Base-by-base conservation (phyloP, 2,113 vertebrate genomes). In the Pteruthius melanotis region DNA sequence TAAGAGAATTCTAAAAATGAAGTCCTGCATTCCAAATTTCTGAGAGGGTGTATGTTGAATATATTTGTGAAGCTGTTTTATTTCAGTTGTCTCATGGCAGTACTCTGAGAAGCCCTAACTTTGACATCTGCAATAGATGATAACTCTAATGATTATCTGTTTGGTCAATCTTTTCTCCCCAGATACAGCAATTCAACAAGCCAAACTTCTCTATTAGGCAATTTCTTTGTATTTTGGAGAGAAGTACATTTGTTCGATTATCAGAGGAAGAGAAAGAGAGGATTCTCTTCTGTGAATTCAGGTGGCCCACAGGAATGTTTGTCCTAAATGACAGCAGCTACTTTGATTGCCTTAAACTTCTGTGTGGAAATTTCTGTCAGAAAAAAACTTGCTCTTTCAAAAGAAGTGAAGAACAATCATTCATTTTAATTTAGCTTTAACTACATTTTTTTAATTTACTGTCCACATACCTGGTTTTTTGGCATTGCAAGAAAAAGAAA, bases 101-200 rank as follows among this genome's bases (percentile, higher is more conserved):
- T 71, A 63, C 23, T 82, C 53, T 15, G 30, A 66, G 86, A 95
- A 71, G 59, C 7, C 42, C 16, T 89, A 87, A 61, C 42, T 74
- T 69, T 69, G 53, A 75, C 20, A 78, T 70, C 33, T 87, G n/a
- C 30, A 93, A 54, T 31, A 94, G 89, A 90, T 42, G 19, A 74
- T 64, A 83, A 53, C 28, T 92, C 22, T 65, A 87, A 76, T 3
- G 17, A 54, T 83, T 83, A 81, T 77, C 80, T 87, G 44, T 83
- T 92, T 84, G 57, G 74, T 75, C 89, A 64, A 80, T 75, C 53
- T 83, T 75, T 78, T 13, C 50, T 65, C 15, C 49, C 13, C 44
- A 93, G 72, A 92, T 75, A 77, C 42, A 60, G 11, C 57, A 91
- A 35, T 47, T 70, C n/a, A 95, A 68, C 30, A 92, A 95, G 66